phyloP scores from a whole-genome alignment of 2,888 invertebrate genomes.

The Ditylenchus weischeri region DNA sequence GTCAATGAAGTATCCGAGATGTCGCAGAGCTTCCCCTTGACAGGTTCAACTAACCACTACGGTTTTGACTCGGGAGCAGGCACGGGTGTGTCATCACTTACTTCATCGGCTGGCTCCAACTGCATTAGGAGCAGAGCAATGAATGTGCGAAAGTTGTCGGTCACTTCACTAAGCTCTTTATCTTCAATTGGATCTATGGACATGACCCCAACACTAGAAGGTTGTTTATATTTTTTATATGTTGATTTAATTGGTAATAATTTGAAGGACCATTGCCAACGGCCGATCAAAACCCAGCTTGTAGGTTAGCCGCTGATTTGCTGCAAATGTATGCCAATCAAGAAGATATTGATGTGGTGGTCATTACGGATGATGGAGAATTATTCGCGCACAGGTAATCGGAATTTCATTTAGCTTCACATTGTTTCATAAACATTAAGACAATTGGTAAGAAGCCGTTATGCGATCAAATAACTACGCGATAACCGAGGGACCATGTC shows the following conservation, averaged over 20 bases:
- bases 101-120: slow-evolving; percentile 13
- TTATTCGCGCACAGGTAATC: slow-evolving; percentile 77
- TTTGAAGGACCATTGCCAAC: slow-evolving; percentile 24
- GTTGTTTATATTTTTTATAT: not conserved
- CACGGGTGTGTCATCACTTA: not conserved
- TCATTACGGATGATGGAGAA: slow-evolving; percentile 76
- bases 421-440: slow-evolving; percentile 2
- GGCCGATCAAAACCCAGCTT: slow-evolving; percentile 60
- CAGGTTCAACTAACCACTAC: not conserved
- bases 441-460: no score
- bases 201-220: slow-evolving; percentile 16
- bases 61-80: slow-evolving; percentile 6
- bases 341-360: slow-evolving; percentile 77
- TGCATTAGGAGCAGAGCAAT: slow-evolving; percentile 41
- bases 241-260: not conserved
- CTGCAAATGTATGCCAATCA: slow-evolving; percentile 86
- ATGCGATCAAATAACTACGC: no score
- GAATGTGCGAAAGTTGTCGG: slow-evolving; percentile 48
- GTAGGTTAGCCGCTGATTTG: slow-evolving; percentile 78
- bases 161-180: slow-evolving; percentile 51
- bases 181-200: slow-evolving; percentile 47
- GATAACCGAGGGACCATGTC: no score
- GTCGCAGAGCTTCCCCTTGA: slow-evolving; percentile 16
- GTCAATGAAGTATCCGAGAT: slow-evolving; percentile 15
- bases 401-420: slow-evolving; percentile 8